These are phyloP conservation scores for Plutella xylostella DNA, from an alignment of 2,888 invertebrate genomes.

Conservation along the genomic window DNA sequence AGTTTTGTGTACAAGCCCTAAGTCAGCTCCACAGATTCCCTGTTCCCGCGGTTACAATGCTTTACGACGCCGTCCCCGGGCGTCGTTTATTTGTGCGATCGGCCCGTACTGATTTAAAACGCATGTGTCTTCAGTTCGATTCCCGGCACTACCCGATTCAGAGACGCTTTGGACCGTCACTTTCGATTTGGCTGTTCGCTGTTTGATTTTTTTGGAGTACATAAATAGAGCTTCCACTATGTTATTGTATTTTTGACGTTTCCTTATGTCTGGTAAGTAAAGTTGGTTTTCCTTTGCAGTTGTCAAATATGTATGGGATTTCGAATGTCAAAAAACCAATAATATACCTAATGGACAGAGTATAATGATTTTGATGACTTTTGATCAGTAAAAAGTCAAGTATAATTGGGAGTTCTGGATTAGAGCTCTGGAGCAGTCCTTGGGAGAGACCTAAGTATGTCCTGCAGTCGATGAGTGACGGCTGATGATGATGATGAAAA, in stretches of 20 bases:
- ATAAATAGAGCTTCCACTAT: neutral
- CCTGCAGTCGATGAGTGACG: no score
- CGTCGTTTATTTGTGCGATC: constrained; percentile 54
- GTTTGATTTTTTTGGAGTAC: neutral
- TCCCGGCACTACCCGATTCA: constrained; percentile 26
- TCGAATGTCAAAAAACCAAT: no score
- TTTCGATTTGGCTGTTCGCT: neutral
- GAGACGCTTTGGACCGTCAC: neutral
- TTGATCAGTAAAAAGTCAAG: neutral
- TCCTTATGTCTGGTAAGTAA: no score
- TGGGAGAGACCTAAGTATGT: neutral
- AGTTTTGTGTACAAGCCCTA: no score
- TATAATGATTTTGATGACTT: neutral
- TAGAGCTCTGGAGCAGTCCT: neutral
- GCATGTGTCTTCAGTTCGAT: constrained; percentile 55
- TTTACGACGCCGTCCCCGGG: constrained; percentile 45
- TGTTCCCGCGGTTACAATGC: constrained; percentile 44
- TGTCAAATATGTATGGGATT: no score
- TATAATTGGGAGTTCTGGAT: neutral
- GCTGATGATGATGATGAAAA: neutral
- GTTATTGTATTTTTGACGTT: no score
- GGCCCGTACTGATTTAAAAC: constrained; percentile 54
- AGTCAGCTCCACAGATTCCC: constrained; percentile 24
- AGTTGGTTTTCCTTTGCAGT: no score
- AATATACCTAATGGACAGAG: no score